Conservation (phyloP, 2,797 vertebrate genomes). For the Propithecus perrieri region DNA sequence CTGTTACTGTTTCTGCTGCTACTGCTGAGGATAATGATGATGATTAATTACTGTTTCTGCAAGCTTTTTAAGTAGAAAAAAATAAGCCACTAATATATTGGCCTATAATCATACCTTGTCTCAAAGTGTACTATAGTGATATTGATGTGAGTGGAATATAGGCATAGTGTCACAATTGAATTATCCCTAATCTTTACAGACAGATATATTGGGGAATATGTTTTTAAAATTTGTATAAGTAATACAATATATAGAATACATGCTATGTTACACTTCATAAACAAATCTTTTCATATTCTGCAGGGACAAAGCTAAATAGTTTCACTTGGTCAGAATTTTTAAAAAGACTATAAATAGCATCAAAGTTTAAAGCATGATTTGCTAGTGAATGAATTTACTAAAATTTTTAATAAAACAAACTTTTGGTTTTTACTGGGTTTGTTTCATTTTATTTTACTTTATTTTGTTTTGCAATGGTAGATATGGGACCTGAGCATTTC, state of each 20-base stretch:
- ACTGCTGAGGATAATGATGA: not conserved
- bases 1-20: not conserved
- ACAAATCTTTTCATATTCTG: not conserved
- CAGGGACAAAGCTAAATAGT: not conserved
- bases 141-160: fast-evolving
- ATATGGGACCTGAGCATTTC: not conserved
- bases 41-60: not conserved
- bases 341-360: not conserved
- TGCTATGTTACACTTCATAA: not conserved
- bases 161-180: not conserved
- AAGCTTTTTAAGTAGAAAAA: not conserved
- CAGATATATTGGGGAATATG: not conserved
- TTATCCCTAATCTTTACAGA: not conserved
- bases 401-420: not conserved
- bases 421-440: not conserved
- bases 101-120: not conserved
- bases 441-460: not conserved
- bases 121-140: not conserved
- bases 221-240: not conserved
- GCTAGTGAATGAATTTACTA: not conserved
- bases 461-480: not conserved
- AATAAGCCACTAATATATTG: not conserved
- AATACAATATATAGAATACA: not conserved
- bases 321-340: not conserved
- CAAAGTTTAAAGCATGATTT: not conserved